Base-by-base conservation (phyloP, 2,888 invertebrate species). In the Perdita meconis region DNA sequence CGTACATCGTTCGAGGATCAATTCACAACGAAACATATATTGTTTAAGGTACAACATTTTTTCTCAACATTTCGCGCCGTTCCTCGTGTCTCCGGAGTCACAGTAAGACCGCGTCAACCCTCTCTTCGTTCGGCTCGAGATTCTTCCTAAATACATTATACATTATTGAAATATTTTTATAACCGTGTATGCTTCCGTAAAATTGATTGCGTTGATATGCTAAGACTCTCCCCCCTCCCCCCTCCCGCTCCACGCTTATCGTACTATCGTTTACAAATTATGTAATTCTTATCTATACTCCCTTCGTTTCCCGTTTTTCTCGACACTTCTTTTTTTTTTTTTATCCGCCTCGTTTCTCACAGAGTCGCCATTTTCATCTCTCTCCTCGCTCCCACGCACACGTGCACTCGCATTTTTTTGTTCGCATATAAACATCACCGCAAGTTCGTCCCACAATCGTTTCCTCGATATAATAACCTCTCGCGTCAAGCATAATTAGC, bases 201-300 rank as follows among this genome's bases (percentile, higher is more conserved):
- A 90, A 89, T 87, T 89, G 89, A 85, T 89, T 91, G 90, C 89
- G 90, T 90, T 92, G 92, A 92, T 92, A 92, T 92, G 92, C 91
- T 92, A 91, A 90, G 85, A 89, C 86, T 87, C 86, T 85, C 84
- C 88, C 78, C 74, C 69, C 67, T n/a, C n/a, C n/a, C n/a, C n/a
- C n/a, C n/a, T n/a, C n/a, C n/a, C n/a, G n/a, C n/a, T n/a, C n/a
- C n/a, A n/a, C 77, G 53, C 84, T 83, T 85, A 83, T 81, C 80
- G 64, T 83, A 85, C 81, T 85, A 85, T 50, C 80, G 75, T 87
- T n/a, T 82, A 84, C 82, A 83, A 84, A 84, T 84, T 87, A 75
- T 57, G n/a, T n/a, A n/a, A n/a, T 67, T 50, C 67, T 69, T 74
- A 81, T 66, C 81, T 81, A 83, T 47, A 59, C 73, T 64, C 63